Conservation (phyloP, 2,797 vertebrate species). For the Pteronotus mesoamericanus region DNA sequence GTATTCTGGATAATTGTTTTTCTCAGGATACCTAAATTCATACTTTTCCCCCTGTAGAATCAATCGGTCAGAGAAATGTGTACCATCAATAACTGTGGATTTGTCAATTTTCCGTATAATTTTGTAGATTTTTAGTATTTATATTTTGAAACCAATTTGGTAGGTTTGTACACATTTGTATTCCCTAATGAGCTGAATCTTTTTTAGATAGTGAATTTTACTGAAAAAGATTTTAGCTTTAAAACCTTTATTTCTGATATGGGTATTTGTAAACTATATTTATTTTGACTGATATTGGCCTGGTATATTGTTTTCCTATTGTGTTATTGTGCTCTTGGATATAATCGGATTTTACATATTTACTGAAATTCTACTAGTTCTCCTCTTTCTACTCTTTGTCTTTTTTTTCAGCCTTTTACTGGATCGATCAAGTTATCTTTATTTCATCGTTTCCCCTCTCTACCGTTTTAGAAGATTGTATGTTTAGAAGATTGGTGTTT, state of each 20-base stretch:
- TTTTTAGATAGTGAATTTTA: background rate
- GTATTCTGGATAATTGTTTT: background rate
- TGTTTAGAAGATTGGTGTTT: background rate
- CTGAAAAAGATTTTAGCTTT: background rate
- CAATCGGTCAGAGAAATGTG: background rate
- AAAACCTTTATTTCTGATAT: background rate
- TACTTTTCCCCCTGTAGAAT: background rate
- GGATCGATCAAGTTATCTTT: background rate
- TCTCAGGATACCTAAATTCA: background rate
- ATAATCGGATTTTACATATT: background rate
- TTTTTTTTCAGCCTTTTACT: background rate
- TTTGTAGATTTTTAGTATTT: background rate
- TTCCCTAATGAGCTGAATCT: background rate
- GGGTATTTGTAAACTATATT: background rate
- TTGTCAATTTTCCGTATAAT: background rate
- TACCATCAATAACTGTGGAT: background rate
- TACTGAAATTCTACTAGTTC: background rate
- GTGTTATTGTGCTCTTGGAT: background rate
- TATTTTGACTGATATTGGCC: background rate
- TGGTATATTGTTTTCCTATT: background rate
- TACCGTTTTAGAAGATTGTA: background rate
- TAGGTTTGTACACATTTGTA: background rate
- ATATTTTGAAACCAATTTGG: background rate
- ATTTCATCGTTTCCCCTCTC: background rate
- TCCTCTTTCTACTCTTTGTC: background rate